Evolutionary conservation across 2,888 invertebrate genomes (phyloP).

Genomic region (Colostygia pectinataria): DNA sequence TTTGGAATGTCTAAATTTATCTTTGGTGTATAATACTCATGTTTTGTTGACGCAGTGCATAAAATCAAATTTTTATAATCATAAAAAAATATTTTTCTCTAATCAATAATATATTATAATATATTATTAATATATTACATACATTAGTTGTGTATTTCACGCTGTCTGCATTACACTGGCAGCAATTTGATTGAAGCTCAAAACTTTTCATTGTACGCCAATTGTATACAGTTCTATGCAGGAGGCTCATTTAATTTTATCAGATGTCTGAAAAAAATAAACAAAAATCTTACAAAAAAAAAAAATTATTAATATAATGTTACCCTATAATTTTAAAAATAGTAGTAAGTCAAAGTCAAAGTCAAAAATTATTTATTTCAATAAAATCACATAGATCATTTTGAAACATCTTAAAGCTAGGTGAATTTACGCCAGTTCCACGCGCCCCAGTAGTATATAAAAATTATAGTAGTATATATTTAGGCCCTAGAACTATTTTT

Average conservation of each 20-base stretch:
- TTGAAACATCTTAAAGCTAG: too few species aligned
- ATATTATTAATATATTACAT: too few species aligned
- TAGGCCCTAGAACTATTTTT: too few species aligned
- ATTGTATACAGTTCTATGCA: conserved; percentile 39
- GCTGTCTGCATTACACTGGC: conserved; percentile 14
- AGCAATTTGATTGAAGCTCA: conserved; percentile 26
- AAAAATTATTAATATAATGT: neutral
- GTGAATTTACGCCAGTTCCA: too few species aligned
- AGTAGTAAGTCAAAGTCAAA: too few species aligned
- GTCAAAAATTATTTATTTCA: too few species aligned
- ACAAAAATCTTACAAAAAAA: neutral
- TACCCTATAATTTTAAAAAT: too few species aligned
- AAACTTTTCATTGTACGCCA: conserved; percentile 6
- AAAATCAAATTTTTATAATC: too few species aligned
- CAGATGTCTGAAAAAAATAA: conserved; percentile 55
- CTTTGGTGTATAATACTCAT: conserved; percentile 13
- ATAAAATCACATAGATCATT: too few species aligned
- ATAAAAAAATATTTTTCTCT: conserved; percentile 3
- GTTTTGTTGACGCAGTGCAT: neutral
- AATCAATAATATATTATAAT: too few species aligned
- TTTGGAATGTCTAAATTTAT: conserved; percentile 15
- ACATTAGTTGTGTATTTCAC: neutral
- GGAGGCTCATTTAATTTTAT: conserved; percentile 49
- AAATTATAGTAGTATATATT: too few species aligned
- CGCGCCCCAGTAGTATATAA: too few species aligned